Evolutionary conservation across 2,888 invertebrate species (phyloP), one percentile per base, ranked within the genome.

Genomic region (Drosophila kambysellisi): DNA sequence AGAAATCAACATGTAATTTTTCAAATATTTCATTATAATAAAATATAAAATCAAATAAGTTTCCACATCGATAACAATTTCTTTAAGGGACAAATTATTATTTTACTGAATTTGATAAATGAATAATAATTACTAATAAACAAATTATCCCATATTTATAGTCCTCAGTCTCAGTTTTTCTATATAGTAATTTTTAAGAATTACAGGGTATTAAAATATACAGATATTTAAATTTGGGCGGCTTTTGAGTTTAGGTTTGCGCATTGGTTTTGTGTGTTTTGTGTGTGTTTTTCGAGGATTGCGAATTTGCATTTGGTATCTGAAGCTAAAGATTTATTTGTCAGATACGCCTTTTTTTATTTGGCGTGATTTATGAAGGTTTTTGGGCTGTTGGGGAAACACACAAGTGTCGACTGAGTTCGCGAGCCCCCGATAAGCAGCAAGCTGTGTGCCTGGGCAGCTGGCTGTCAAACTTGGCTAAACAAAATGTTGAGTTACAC

Each of bases 291-390:
- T 72, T 50, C n/a, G 39, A 69, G 67, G 35, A 46, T 53, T 57
- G 51, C 62, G 83, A 67, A 70, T 85, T 78, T 76, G 78, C 74
- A 88, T 82, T 61, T 83, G 74, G 67, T 71, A 82, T 76, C 70
- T 73, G 60, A 68, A 70, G 75, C 68, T 46, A 59, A 68, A 84
- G 83, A 83, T 83, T 80, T 83, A 83, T 84, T 80, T 80, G 82
- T 72, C 71, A 71, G 83, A 82, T 84, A 79, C 76, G 79, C 65
- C 68, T 41, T 20, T 43, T 43, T 20, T 65, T 73, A 74, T 72
- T 77, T 65, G 76, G 76, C 70, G 76, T 85, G 88, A 88, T 88
- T 88, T 88, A 87, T 82, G 81, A 74, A 74, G 76, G 70, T 74
- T 57, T 46, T 46, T 8, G 30, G 15, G 54, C 11, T n/a, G 46